These are phyloP conservation scores for Recurvirostra avosetta DNA, from an alignment of 2,113 vertebrate genomes.

Conservation along the genomic window DNA sequence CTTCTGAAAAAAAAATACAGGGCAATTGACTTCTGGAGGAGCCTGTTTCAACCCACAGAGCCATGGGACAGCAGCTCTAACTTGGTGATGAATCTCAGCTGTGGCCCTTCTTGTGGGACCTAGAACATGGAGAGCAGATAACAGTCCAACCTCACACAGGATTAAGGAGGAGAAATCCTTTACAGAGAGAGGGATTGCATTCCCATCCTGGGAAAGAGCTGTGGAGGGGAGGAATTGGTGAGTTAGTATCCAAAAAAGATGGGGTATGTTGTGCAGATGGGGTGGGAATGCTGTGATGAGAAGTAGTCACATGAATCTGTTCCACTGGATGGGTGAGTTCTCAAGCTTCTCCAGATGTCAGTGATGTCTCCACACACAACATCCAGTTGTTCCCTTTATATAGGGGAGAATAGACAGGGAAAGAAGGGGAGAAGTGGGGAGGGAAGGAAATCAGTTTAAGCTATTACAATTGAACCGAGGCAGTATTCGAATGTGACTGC, in stretches of 20 bases:
- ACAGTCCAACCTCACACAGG: not conserved
- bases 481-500: not conserved
- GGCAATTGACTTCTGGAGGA: not conserved
- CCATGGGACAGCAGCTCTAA: not conserved
- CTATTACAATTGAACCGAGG: not conserved
- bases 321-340: not conserved
- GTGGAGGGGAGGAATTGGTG: not conserved
- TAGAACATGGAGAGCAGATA: not conserved
- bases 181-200: not conserved
- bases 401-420: not conserved
- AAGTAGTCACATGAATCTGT: not conserved
- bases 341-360: not conserved
- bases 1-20: not conserved
- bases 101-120: not conserved
- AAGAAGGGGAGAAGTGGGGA: not conserved
- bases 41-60: not conserved
- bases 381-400: not conserved
- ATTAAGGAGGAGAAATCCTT: not conserved
- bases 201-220: not conserved
- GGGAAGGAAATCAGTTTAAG: not conserved
- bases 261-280: not conserved
- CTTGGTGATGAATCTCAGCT: not conserved
- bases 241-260: not conserved
- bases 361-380: not conserved
- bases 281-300: not conserved